Conservation (phyloP, 2,888 invertebrate species). For the Hymenopus coronatus region DNA sequence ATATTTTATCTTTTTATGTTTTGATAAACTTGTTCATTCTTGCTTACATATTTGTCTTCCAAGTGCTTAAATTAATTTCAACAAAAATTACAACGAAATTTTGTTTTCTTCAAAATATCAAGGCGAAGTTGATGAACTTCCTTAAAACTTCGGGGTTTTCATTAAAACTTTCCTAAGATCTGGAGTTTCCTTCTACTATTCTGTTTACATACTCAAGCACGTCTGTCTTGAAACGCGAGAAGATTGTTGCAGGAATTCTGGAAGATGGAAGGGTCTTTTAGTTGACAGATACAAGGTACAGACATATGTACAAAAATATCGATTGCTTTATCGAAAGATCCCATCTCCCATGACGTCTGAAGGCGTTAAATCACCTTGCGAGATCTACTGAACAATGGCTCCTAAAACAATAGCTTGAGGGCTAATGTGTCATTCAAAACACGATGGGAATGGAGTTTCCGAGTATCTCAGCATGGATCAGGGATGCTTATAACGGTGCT, state of each 20-base stretch:
- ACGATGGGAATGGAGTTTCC: neutral
- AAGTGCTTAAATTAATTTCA: no score
- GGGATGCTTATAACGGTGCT: neutral
- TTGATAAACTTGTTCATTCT: no score
- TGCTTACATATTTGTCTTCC: no score
- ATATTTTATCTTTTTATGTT: no score
- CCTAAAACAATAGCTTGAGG: neutral
- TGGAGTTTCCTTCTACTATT: no score
- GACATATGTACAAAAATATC: neutral
- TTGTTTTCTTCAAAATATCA: no score
- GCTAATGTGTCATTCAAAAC: neutral
- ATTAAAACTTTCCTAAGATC: no score
- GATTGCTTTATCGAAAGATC: neutral
- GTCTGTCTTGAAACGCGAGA: neutral
- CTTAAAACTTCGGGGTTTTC: no score
- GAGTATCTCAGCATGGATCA: neutral
- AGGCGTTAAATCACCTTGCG: neutral
- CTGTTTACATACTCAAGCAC: no score
- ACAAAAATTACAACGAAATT: no score
- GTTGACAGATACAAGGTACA: neutral
- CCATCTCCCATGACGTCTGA: neutral
- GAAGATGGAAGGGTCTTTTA: neutral
- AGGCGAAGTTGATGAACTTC: no score
- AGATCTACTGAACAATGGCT: neutral
- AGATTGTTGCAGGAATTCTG: neutral